Evolutionary conservation across 1,140 invertebrate genomes (phyloP).

Genomic region (Drosophila bipectinata): DNA sequence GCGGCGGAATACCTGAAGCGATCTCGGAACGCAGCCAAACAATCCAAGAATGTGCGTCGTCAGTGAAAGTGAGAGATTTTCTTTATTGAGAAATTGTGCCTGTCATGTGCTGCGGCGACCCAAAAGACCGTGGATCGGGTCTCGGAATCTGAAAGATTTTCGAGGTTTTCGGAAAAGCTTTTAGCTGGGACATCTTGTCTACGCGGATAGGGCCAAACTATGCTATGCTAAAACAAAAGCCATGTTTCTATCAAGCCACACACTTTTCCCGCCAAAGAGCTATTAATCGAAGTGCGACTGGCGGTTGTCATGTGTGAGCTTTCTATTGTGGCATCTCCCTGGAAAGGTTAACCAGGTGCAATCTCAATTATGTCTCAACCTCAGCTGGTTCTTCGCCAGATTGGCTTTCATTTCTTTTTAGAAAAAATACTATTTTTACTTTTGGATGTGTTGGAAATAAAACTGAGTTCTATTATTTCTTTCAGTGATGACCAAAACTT

Average conservation of each 20-base stretch:
- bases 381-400: not conserved
- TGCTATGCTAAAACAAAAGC: conserved; percentile 70
- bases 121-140: conserved; percentile 1
- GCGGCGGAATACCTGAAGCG: conserved; percentile 4
- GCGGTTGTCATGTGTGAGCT: conserved; percentile 22
- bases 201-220: conserved; percentile 11
- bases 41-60: conserved; percentile 37
- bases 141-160: conserved; percentile 14
- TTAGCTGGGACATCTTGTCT: conserved; percentile 58
- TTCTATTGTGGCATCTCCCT: conserved; percentile 37
- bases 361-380: not conserved
- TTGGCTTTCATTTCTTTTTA: not conserved
- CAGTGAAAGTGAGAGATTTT: conserved; percentile 56
- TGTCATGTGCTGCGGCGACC: conserved; percentile 16
- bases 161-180: conserved; percentile 59
- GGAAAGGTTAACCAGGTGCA: too few relatives aligned
- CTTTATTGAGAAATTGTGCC: conserved; percentile 28
- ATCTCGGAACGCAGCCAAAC: conserved; percentile 2
- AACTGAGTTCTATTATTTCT: not conserved
- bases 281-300: conserved; percentile 33
- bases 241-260: conserved; percentile 47
- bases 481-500: conserved; percentile 39
- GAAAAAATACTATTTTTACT: not conserved
- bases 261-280: conserved; percentile 16
- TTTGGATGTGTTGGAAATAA: too few relatives aligned